Evolutionary conservation across 2,797 vertebrate species (phyloP).

Genomic region (Eulemur coronatus): DNA sequence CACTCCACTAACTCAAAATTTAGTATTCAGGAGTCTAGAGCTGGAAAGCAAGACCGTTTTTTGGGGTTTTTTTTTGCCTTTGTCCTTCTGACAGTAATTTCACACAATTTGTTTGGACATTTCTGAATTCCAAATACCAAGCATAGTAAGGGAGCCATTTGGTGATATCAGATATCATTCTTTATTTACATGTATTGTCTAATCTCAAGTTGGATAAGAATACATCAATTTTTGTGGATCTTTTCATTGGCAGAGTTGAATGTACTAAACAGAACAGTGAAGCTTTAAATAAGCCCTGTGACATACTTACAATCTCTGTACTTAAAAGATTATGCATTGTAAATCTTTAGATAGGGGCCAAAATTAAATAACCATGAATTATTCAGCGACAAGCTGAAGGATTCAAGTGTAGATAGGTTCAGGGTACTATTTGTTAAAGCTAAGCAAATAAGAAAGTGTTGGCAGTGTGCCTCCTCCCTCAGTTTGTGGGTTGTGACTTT

Average conservation of each 20-base stretch:
- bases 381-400: slow-evolving; percentile 60
- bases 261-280: slow-evolving; percentile 47
- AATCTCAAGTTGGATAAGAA: slow-evolving; percentile 57
- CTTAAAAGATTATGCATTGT: slow-evolving; percentile 73
- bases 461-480: slow-evolving; percentile 7
- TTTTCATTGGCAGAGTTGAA: slow-evolving; percentile 68
- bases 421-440: slow-evolving; percentile 57
- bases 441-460: slow-evolving; percentile 59
- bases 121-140: slow-evolving; percentile 58
- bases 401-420: slow-evolving; percentile 61
- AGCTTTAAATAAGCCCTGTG: slow-evolving; percentile 66
- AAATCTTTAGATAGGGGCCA: slow-evolving; percentile 74
- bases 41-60: neutral
- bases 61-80: neutral
- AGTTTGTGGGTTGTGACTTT: neutral
- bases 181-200: slow-evolving; percentile 66
- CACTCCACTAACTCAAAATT: neutral
- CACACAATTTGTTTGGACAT: slow-evolving; percentile 48
- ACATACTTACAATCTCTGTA: slow-evolving; percentile 66
- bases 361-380: slow-evolving; percentile 76
- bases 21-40: neutral
- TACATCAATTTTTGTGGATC: slow-evolving; percentile 52
- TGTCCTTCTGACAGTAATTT: slow-evolving; percentile 53
- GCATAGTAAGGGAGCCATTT: slow-evolving; percentile 52
- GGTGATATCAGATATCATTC: slow-evolving; percentile 67